phyloP scores from a whole-genome alignment of 1,140 invertebrate species.

The Pogonomyrmex californicus region DNA sequence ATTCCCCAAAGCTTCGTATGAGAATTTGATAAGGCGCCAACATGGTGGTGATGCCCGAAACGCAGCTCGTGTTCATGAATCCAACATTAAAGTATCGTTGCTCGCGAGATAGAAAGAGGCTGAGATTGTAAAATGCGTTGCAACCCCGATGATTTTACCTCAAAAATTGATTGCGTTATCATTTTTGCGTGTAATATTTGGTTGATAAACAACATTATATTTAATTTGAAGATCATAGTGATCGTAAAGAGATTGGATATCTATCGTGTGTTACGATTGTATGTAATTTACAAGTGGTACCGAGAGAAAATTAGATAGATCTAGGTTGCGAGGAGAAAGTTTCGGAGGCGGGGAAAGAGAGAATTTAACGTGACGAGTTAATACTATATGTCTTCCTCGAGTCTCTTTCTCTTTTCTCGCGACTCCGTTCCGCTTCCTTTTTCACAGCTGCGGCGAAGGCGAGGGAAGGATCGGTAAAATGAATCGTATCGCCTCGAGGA shows the following conservation, averaged over 20 bases:
- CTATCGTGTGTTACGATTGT: not conserved
- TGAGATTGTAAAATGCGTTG: not conserved
- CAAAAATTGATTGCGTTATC: not conserved
- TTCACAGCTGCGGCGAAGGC: conserved; percentile 4
- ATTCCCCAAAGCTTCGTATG: conserved; percentile 38
- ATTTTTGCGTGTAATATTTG: not conserved
- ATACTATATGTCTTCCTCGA: conserved; percentile 24
- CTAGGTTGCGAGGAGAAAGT: conserved; percentile 8
- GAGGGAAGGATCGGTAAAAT: conserved; percentile 54
- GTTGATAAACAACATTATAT: not conserved
- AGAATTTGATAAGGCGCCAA: conserved; percentile 60
- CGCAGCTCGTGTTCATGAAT: not conserved
- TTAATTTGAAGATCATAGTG: not conserved
- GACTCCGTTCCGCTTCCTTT: conserved; percentile 33
- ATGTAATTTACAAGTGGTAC: not conserved
- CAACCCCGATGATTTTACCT: not conserved
- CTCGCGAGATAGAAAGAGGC: not conserved
- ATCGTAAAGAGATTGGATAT: not conserved
- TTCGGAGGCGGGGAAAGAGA: conserved; percentile 8
- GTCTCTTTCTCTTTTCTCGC: conserved; percentile 5
- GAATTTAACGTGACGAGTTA: conserved; percentile 52
- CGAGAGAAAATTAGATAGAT: not conserved
- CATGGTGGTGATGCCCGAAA: conserved; percentile 1
- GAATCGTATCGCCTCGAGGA: conserved; percentile 60
- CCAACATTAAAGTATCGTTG: conserved; percentile 40